phyloP scores from a whole-genome alignment of 2,888 invertebrate species.

The Andrena bicolor region DNA sequence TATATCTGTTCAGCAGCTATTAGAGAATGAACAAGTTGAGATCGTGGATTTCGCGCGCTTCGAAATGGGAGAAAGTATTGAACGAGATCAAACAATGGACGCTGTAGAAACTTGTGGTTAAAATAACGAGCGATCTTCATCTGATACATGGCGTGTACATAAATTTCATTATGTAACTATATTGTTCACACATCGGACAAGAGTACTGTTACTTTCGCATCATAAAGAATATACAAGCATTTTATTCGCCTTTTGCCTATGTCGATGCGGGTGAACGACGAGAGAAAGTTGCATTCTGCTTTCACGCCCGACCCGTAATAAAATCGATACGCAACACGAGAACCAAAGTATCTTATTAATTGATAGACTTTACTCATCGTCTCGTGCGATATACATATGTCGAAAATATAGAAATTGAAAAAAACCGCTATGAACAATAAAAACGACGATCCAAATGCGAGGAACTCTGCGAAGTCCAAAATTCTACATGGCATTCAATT shows the following conservation, averaged over 20 bases:
- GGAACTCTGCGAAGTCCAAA: background rate
- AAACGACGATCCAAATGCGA: slow-evolving; percentile 10
- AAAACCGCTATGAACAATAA: slow-evolving; percentile 4
- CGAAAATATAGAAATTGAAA: slow-evolving; percentile 35
- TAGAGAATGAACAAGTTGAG: slow-evolving; percentile 88
- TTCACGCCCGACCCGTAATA: background rate
- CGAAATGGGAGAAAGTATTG: slow-evolving; percentile 92
- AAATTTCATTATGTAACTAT: background rate
- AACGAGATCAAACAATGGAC: slow-evolving; percentile 86
- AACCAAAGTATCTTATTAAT: slow-evolving; percentile 9
- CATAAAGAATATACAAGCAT: background rate
- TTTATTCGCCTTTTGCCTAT: background rate
- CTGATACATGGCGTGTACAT: background rate
- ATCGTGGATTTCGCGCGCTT: slow-evolving; percentile 94
- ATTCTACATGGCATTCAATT: slow-evolving; percentile 14
- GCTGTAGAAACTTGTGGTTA: slow-evolving; percentile 89
- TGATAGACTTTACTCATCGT: slow-evolving; percentile 8
- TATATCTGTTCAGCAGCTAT: slow-evolving; percentile 90
- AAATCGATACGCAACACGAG: background rate
- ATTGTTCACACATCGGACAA: background rate
- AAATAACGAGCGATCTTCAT: slow-evolving; percentile 48
- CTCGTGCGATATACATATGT: slow-evolving; percentile 13
- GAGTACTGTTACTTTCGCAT: background rate
- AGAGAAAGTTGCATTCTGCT: background rate
- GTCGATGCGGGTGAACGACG: background rate